phyloP scores from a whole-genome alignment of 1,140 invertebrate genomes.

The Apis mellifera region DNA sequence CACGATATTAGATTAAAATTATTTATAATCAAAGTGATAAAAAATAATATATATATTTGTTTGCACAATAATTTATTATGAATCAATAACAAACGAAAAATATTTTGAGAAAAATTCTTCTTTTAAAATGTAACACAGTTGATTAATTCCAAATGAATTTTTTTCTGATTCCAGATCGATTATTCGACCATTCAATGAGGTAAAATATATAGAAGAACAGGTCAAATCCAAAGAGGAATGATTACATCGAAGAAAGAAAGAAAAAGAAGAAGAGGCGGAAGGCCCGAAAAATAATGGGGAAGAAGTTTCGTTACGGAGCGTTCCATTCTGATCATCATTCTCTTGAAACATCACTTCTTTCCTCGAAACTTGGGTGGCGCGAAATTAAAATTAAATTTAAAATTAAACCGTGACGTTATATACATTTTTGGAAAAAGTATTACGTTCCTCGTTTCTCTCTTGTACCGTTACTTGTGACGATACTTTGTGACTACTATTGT shows the following conservation, averaged over 20 bases:
- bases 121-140: constrained; percentile 16
- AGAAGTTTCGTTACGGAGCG: background rate
- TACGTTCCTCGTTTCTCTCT: background rate
- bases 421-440: background rate
- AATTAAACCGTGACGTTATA: constrained; percentile 10
- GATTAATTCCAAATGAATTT: background rate
- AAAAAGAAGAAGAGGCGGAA: background rate
- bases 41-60: too few relatives aligned
- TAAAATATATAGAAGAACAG: constrained; percentile 48
- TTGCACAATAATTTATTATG: too few relatives aligned
- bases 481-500: too few relatives aligned
- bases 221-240: constrained; percentile 59
- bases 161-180: constrained; percentile 59
- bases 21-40: too few relatives aligned
- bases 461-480: background rate
- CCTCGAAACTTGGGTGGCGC: background rate
- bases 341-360: background rate
- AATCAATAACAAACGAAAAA: too few relatives aligned
- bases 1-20: too few relatives aligned
- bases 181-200: constrained; percentile 36
- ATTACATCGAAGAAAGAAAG: background rate
- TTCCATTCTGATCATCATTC: constrained; percentile 3
- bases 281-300: too few relatives aligned
- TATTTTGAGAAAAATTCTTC: too few relatives aligned
- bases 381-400: constrained; percentile 3